phyloP scores from a whole-genome alignment of 2,113 vertebrate species.

The Atrichornis clamosus region DNA sequence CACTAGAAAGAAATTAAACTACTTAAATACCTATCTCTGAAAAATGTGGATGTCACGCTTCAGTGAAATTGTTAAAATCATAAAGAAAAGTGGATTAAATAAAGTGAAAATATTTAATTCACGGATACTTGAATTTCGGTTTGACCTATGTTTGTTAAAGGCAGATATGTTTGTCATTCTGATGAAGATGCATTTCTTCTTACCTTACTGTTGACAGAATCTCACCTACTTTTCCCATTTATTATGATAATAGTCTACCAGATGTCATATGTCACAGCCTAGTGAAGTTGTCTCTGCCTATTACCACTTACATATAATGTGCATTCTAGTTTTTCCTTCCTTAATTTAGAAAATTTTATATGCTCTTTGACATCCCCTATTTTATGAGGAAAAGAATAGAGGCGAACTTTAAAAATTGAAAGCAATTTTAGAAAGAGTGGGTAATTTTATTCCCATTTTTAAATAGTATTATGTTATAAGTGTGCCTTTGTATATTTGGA shows the following conservation, averaged over 20 bases:
- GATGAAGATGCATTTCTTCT: conserved; percentile 56
- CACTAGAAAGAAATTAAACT: background rate
- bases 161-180: conserved; percentile 62
- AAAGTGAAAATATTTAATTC: conserved; percentile 37
- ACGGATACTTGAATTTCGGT: conserved; percentile 18
- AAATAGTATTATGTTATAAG: background rate
- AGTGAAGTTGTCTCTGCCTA: conserved; percentile 55
- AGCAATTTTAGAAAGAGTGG: background rate
- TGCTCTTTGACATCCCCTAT: conserved; percentile 4
- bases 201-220: conserved; percentile 63
- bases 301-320: conserved; percentile 8
- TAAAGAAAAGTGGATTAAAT: background rate
- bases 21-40: background rate
- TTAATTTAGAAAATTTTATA: conserved; percentile 43
- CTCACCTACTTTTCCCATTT: conserved; percentile 62
- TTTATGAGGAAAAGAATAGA: background rate
- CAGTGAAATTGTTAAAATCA: background rate
- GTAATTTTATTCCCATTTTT: background rate
- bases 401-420: background rate
- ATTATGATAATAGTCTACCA: conserved; percentile 68
- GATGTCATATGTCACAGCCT: conserved; percentile 56
- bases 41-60: background rate
- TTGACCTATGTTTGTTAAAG: conserved; percentile 63
- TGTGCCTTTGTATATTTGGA: background rate
- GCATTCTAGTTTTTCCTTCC: conserved; percentile 28